Percentiles rank a stretch among this genome's conserved stretches.
These are phyloP conservation scores for Spatulosminthurus flaviceps DNA, from an alignment of 2,888 invertebrate species.

Conservation along the genomic window DNA sequence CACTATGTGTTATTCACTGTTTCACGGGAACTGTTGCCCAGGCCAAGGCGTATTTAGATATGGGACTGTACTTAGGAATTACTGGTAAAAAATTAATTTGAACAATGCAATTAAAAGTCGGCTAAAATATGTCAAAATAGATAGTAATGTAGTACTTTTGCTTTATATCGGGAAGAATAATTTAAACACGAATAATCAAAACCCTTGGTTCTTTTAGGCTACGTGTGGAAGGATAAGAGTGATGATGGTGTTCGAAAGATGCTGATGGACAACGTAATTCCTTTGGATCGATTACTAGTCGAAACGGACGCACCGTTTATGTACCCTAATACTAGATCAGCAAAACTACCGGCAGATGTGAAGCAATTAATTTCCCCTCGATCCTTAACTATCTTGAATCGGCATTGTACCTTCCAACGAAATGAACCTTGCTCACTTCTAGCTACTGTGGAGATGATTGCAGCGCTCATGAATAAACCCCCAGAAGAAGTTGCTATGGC, in stretches of 20 bases:
- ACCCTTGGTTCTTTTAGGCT: too few species aligned
- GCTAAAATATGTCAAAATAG: too few species aligned
- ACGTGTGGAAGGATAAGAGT: slow-evolving; percentile 90
- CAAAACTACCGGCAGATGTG: slow-evolving; percentile 86
- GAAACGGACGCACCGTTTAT: slow-evolving; percentile 96
- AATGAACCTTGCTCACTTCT: slow-evolving; percentile 96
- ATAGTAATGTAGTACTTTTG: too few species aligned
- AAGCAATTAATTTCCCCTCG: slow-evolving; percentile 87
- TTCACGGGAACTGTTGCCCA: slow-evolving; percentile 90
- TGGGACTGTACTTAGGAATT: slow-evolving; percentile 85
- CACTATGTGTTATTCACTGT: slow-evolving; percentile 88
- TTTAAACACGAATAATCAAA: too few species aligned
- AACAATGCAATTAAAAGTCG: too few species aligned
- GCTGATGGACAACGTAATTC: slow-evolving; percentile 80
- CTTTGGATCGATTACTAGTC: slow-evolving; percentile 84
- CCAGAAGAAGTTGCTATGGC: slow-evolving; percentile 90
- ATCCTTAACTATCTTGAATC: slow-evolving; percentile 81
- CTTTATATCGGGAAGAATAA: too few species aligned
- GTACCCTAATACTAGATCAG: slow-evolving; percentile 94
- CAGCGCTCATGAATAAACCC: slow-evolving; percentile 81
- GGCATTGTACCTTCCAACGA: slow-evolving; percentile 94
- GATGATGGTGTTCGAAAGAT: slow-evolving; percentile 87
- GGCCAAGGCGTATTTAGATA: slow-evolving; percentile 81
- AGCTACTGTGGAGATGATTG: slow-evolving; percentile 91
- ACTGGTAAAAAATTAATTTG: slow-evolving; percentile 71